phyloP scores from a whole-genome alignment of 2,888 invertebrate genomes.

The Drosophila longiperda region DNA sequence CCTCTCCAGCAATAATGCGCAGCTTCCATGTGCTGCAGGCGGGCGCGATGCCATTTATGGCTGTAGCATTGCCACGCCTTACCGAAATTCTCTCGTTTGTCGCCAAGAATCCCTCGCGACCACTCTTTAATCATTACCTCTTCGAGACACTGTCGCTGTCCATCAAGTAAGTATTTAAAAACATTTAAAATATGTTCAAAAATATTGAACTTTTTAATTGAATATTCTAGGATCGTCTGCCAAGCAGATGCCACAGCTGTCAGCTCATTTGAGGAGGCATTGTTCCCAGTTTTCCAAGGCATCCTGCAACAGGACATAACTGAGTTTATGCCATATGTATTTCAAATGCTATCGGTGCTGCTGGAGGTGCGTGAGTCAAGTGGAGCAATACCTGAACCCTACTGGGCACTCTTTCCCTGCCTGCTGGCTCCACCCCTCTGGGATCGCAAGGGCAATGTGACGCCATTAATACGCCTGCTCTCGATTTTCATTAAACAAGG shows the following conservation, averaged over 20 bases:
- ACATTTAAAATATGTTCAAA: background rate
- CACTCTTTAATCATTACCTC: conserved; percentile 99
- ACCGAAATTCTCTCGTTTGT: conserved; percentile 93
- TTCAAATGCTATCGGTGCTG: conserved; percentile 97
- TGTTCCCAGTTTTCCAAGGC: conserved; percentile 98
- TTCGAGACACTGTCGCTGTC: conserved; percentile 97
- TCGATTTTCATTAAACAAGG: conserved; percentile 93
- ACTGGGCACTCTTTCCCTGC: conserved; percentile 95
- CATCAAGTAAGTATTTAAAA: conserved; percentile 88
- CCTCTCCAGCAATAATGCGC: conserved; percentile 91
- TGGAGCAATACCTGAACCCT: conserved; percentile 90
- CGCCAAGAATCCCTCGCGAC: conserved; percentile 97
- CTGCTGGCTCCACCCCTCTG: conserved; percentile 95
- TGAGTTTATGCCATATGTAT: conserved; percentile 99
- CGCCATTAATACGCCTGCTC: conserved; percentile 95
- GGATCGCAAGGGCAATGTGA: conserved; percentile 97
- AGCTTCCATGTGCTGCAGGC: conserved; percentile 93
- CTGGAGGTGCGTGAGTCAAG: conserved; percentile 89
- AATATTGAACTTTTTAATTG: background rate
- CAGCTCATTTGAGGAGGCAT: conserved; percentile 93
- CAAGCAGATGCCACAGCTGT: conserved; percentile 92
- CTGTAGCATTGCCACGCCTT: conserved; percentile 92
- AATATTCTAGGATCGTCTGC: conserved; percentile 90
- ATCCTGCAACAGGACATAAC: conserved; percentile 95
- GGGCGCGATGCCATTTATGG: conserved; percentile 91